Base-by-base conservation (phyloP, 2,797 vertebrate genomes). In the Odontamblyopus lacepedii region DNA sequence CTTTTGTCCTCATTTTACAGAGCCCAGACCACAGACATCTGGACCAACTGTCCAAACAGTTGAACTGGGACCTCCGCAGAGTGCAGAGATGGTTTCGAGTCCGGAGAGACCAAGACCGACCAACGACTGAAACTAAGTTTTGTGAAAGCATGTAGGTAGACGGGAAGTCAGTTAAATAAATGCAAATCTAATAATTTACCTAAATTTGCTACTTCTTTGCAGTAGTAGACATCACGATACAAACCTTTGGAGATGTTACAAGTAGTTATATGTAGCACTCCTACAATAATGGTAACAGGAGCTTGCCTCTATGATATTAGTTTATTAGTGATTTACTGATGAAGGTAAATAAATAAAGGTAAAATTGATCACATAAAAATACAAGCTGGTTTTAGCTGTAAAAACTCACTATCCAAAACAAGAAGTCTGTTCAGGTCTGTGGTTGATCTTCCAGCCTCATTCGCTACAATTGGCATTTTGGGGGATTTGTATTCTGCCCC, bases 61-160 rank as follows among this genome's bases (percentile, higher is more conserved):
- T 98, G 79, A 96, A 98, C 93, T 97, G 96, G 95, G 95, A 98
- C 70, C 89, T 94, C n/a, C 92, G 93, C 50, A 97, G 95, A 92
- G 94, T 98, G 83, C 94, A 97, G 78, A 94, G 95, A 89, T 98
- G 97, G 97, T 97, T 98, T 93, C 95, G 96, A 3, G 82, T 95
- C 23, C 94, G 96, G 71, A 95, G 96, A 83, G 97, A 95, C 92
- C 95, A 97, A 81, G 96, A 97, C 91, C 95, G 95, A 79, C 95
- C 96, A 80, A 94, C 93, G 77, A 89, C 81, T 35, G 94, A 96
- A 91, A 96, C 88, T 18, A 97, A 97, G 88, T 98, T 98, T 90
- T 96, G 95, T 87, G 97, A 98, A 93, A 98, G 96, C 96, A 96
- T 98, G 96, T 97, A 95, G 78, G 95, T 96, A 74, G 78, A 53